Base-by-base conservation (phyloP, 2,888 invertebrate species). In the Aplocera efformata region DNA sequence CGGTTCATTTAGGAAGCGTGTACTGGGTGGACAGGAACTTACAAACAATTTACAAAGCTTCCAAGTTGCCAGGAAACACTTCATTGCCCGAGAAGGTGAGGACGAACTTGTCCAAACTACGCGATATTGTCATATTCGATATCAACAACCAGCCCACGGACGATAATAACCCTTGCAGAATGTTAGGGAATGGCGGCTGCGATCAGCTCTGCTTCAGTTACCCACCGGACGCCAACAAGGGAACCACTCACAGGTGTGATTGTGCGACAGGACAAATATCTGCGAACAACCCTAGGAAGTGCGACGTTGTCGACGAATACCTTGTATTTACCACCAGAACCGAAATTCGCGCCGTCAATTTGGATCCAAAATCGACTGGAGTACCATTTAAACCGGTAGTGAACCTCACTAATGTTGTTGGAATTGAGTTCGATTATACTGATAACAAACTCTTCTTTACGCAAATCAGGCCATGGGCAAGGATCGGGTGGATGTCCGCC, bases 11-110 rank as follows among this genome's bases (percentile, higher is more conserved):
- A 21, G 91, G 92, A 21, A 93, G 93, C 50, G 94, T 99, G 0
- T 98, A 95, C 72, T 99, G 98, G 98, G 96, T 98, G 0, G 98
- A 99, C 67, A 90, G 96, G 39, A 98, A 98, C 74, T 81, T 98
- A 3, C 93, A 94, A 59, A 94, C 96, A 0, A 92, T 96, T 11
- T 94, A 94, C 72, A 93, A 93, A 70, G 93, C 95, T 0, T 93
- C 94, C 0, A 96, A 96, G 72, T 67, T 93, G 25, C 92, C 93
- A 0, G 94, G 93, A 9, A 95, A 95, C 50, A 91, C 86, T 13
- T 90, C 92, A 0, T 79, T 92, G 59, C 93, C 94, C 0, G 92
- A 91, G 0, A 90, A 93, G 27, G 88, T 98, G 5, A 90, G 96
- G 48, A 94, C 95, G 0, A 96, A 97, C 63, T 77, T 98, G 24